Base-by-base conservation (phyloP, 2,888 invertebrate species). In the Athrips mouffetella region DNA sequence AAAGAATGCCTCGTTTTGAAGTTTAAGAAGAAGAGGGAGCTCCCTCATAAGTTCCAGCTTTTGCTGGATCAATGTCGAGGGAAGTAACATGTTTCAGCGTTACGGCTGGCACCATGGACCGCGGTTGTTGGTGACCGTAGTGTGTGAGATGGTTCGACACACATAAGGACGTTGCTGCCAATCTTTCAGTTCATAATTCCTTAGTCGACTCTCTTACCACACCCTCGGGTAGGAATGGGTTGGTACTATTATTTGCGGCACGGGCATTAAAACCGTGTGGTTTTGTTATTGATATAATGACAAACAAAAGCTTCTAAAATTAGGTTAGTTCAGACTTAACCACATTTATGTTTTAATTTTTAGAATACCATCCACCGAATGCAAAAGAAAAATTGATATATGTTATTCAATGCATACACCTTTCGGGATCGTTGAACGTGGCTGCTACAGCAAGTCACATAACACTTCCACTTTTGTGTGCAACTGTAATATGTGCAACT, bases 341-440 rank as follows among this genome's bases (percentile, higher is more conserved):
- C n/a, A 31, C 7, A 25, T 16, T 41, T 29, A 11, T 20, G 41
- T 40, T 37, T 31, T n/a, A n/a, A 53, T 47, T 70, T 67, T 53
- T 67, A 84, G 83, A 59, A 68, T 80, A 48, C 66, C 76, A 13
- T 71, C 78, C 8, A 50, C 58, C 2, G 47, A 65, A 37, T 85
- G 85, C 52, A 57, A 69, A 35, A 61, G 59, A 50, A 68, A 71
- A 7, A 71, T 70, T 51, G 81, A 82, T 59, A 33, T 76, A 29
- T 85, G 85, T 60, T 84, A 77, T 60, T 71, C 81, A 6, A 63
- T 70, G 60, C 83, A 83, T 51, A 85, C 83, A 20, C 85, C 85
- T 30, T 85, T 85, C 49, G 85, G 85, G 10, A 60, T 85, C 53
- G 62, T 85, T 30, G 75, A 77, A 50, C 75, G 85, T 51, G 84